Base-by-base conservation (phyloP, 2,797 vertebrate genomes). In the Propithecus deckenii region DNA sequence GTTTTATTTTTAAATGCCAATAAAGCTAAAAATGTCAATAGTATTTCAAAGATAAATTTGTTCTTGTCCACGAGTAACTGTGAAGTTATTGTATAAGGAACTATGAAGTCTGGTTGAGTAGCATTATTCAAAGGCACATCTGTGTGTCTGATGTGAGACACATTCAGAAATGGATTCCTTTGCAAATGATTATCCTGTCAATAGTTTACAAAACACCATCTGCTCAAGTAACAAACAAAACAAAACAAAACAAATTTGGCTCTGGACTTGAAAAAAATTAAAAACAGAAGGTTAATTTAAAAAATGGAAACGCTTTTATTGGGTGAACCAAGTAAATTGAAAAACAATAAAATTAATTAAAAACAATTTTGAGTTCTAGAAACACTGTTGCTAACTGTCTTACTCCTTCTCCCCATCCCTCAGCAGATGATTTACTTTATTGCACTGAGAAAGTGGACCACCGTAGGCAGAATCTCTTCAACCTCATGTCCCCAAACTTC, bases 241-340 rank as follows among this genome's bases (percentile, higher is more conserved):
- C 59, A 84, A 32, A 32, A 50, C 12, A 59, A 72, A 8, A n/a
- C 41, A 65, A 83, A 48, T 38, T 94, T 94, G 86, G 50, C 52
- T 80, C 59, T 85, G 79, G 72, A 84, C 13, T 80, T 85, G 69
- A 80, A 57, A 69, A 81, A 57, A 59, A 86, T 92, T 46, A 59
- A 94, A 91, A 90, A 84, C 55, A 89, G n/a, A 90, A 65, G 50
- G 75, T 79, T 89, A 63, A 92, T 86, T 96, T 97, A 43, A 63
- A 93, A 95, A 89, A 93, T 71, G 38, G 96, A 96, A 91, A 75
- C n/a, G n/a, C 15, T 94, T 85, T 72, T 80, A 91, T 93, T 87
- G 94, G 65, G 72, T 89, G 87, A 94, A 81, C 50, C 7, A 79
- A 75, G 63, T 79, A 89, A 95, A 94, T 23, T 59, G 46, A 94